A percentile compares a stretch with the other conserved stretches of the same genome.
Conservation (phyloP, 2,888 invertebrate species). For the Cephonodes hylas region DNA sequence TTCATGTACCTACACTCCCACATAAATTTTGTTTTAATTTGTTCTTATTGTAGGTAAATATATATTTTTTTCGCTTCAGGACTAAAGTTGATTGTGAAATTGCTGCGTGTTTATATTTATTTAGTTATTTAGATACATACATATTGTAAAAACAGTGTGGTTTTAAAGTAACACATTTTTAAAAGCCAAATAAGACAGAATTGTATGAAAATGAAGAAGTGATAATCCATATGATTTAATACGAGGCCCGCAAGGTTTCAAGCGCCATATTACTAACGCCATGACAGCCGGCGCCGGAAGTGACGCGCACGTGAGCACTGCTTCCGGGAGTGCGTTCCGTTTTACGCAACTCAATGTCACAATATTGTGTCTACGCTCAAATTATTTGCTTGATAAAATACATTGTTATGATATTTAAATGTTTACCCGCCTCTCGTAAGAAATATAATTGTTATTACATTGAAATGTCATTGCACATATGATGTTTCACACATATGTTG, state of each 20-base stretch:
- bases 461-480: too few species aligned
- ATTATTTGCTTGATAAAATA: conserved; percentile 16
- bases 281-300: conserved; percentile 71
- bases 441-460: too few species aligned
- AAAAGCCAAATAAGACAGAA: neutral
- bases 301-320: conserved; percentile 74
- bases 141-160: too few species aligned
- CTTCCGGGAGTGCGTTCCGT: conserved; percentile 71
- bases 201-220: neutral
- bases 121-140: too few species aligned
- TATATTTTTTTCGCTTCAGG: too few species aligned
- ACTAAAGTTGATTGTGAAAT: too few species aligned
- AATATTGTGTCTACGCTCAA: conserved; percentile 44
- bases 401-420: neutral
- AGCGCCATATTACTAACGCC: conserved; percentile 75
- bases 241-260: conserved; percentile 63
- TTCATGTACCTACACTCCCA: neutral
- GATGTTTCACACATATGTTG: too few species aligned
- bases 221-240: conserved; percentile 33
- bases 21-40: neutral
- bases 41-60: too few species aligned
- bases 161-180: neutral
- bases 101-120: too few species aligned
- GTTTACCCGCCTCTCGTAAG: too few species aligned
- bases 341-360: conserved; percentile 75